Evolutionary conservation across 23 tunicate species (phyloP).

Genomic region (Diplosoma virens): DNA sequence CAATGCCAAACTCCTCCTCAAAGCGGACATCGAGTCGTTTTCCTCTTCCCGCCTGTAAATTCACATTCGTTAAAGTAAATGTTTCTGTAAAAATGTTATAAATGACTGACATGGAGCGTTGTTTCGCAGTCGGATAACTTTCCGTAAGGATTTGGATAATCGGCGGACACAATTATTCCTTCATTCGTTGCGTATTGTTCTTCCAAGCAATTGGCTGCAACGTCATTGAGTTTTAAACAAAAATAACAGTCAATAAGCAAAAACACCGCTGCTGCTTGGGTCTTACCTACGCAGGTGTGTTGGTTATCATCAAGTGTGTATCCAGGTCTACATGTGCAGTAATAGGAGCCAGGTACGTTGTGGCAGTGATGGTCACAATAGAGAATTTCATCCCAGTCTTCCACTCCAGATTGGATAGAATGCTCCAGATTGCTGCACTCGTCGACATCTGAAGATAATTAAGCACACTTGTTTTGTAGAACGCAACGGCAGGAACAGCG

Average conservation of each 20-base stretch:
- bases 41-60: slow-evolving; percentile 23
- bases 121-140: slow-evolving; percentile 59
- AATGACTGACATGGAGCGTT: slow-evolving; percentile 45
- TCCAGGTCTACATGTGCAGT: slow-evolving; percentile 72
- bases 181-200: background rate
- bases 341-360: slow-evolving; percentile 67
- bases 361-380: slow-evolving; percentile 77
- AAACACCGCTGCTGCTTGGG: no score
- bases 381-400: slow-evolving; percentile 71
- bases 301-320: slow-evolving; percentile 50
- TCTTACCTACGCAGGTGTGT: slow-evolving; percentile 83
- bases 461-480: no score
- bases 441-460: slow-evolving; percentile 41
- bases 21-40: slow-evolving; percentile 37
- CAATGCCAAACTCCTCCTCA: slow-evolving; percentile 57
- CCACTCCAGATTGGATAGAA: background rate
- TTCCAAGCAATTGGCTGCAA: no score
- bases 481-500: no score
- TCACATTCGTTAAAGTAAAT: background rate
- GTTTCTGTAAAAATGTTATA: background rate
- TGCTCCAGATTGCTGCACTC: slow-evolving; percentile 38
- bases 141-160: slow-evolving; percentile 57
- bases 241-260: no score
- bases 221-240: no score
- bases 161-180: slow-evolving; percentile 50